Conservation (phyloP, 2,888 invertebrate genomes). For the Gandaritis pyraliata region DNA sequence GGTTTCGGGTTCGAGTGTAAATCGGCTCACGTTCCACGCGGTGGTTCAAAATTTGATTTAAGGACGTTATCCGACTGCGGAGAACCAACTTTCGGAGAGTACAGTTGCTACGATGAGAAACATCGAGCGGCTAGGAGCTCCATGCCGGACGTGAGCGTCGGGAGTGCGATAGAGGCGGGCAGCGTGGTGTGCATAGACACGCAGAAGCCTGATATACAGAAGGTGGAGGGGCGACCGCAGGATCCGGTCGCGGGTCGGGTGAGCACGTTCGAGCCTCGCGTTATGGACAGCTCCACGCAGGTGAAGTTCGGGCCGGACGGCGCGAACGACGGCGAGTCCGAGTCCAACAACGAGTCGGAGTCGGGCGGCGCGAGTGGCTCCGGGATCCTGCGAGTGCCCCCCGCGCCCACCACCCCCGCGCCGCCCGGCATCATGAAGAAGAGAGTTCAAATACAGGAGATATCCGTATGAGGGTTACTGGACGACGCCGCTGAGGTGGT, state of each 20-base stretch:
- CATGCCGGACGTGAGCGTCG: conserved; percentile 85
- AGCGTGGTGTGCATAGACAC: conserved; percentile 82
- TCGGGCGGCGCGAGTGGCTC: conserved; percentile 72
- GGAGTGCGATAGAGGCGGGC: conserved; percentile 85
- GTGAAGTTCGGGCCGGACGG: conserved; percentile 78
- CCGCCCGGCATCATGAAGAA: conserved; percentile 93
- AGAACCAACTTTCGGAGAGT: conserved; percentile 85
- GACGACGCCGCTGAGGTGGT: conserved; percentile 72
- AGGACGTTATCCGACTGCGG: conserved; percentile 82
- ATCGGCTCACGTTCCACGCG: conserved; percentile 81
- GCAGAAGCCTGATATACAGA: conserved; percentile 80
- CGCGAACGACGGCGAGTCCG: conserved; percentile 71
- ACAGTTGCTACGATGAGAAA: conserved; percentile 87
- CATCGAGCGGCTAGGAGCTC: conserved; percentile 84
- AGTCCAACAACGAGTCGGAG: conserved; percentile 72
- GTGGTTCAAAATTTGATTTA: conserved; percentile 77
- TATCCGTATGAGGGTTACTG: conserved; percentile 90
- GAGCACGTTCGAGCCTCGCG: conserved; percentile 80
- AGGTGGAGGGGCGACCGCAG: conserved; percentile 67
- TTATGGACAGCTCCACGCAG: conserved; percentile 80
- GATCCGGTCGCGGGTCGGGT: conserved; percentile 72
- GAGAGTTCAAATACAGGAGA: conserved; percentile 96
- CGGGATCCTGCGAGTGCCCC: conserved; percentile 78
- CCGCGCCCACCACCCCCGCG: conserved; percentile 79
- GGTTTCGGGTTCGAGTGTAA: conserved; percentile 84